A percentile compares a stretch with the other conserved stretches of the same genome.
Evolutionary conservation across 2,888 invertebrate genomes (phyloP).

Genomic region (Chaetoderma sp.): DNA sequence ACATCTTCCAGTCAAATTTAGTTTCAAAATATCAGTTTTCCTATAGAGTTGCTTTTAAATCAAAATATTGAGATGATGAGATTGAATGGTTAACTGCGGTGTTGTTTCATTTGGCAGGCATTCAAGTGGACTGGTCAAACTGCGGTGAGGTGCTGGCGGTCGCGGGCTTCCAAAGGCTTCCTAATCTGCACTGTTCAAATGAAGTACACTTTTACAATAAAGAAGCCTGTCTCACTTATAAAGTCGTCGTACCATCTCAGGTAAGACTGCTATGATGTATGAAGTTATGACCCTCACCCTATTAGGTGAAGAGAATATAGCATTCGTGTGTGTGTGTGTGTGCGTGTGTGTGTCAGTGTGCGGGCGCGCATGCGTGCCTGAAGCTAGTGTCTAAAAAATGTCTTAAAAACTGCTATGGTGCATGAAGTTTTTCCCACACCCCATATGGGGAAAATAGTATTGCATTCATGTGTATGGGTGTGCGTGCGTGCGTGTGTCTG

Average conservation of each 20-base stretch:
- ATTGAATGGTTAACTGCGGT: background rate
- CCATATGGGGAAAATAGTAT: no score
- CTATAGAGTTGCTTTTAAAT: no score
- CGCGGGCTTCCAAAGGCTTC: slow-evolving; percentile 76
- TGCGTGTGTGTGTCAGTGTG: no score
- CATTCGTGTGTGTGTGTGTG: no score
- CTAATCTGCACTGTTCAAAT: slow-evolving; percentile 70
- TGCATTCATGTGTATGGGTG: background rate
- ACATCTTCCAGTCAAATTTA: no score
- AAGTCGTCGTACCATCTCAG: slow-evolving; percentile 59
- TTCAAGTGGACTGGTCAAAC: slow-evolving; percentile 95
- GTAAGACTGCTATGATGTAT: slow-evolving; percentile 42
- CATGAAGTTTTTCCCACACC: no score
- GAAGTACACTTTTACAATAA: slow-evolving; percentile 92
- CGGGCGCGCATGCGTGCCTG: no score
- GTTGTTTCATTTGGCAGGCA: slow-evolving; percentile 47
- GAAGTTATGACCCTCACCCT: background rate
- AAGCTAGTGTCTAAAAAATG: no score
- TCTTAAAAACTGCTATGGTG: no score
- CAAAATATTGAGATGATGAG: background rate
- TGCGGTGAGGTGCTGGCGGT: slow-evolving; percentile 92
- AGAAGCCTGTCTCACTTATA: slow-evolving; percentile 81
- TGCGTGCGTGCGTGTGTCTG: background rate
- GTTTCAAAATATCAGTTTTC: no score
- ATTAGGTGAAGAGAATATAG: background rate